Base-by-base conservation (phyloP, 2,113 vertebrate genomes). In the Eidolon helvum region DNA sequence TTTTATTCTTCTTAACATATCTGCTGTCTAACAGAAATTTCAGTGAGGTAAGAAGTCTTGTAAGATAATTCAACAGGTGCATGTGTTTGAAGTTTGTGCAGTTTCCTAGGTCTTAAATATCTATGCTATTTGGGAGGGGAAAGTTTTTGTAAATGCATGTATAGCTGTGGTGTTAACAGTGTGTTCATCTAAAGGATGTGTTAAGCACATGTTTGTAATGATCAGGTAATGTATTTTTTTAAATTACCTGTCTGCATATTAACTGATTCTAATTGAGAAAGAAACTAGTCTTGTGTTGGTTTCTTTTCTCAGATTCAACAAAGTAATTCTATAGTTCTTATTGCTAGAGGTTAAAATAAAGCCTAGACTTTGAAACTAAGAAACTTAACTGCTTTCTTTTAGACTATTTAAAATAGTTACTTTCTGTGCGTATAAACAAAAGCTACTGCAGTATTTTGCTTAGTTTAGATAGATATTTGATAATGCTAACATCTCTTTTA, bases 21-120 rank as follows among this genome's bases (percentile, higher is more conserved):
- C 98, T 98, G 98, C 98, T 98, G 98, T 98, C 98, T 98, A 97
- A 98, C 98, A 98, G 98, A 99, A 98, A 98, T 98, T 97, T 98
- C 98, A 98, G 98, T 98, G 98, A 99, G 99, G 99, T 99, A 99
- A 99, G 98, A 98, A 97, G 98, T 96, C 80, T 65, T 63, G 94
- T 98, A 98, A 93, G 96, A 96, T 95, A 82, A 96, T 84, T 93
- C 86, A 96, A 66, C 90, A 98, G 98, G 97, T 98, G 99, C 98
- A 99, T 99, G 99, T 98, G 92, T 98, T 97, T 98, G 97, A 94
- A 98, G 96, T 97, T 94, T 96, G 98, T 98, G 97, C 91, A 92
- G 89, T 61, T 89, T 98, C 94, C 83, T 97, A 98, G 97, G 98
- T 96, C 95, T 91, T 97, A 97, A 98, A 94, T 26, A 82, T 97